A percentile compares a stretch with the other conserved stretches of the same genome.
These are phyloP conservation scores for Vanacampus margaritifer DNA, from an alignment of 2,113 vertebrate species.

Conservation along the genomic window DNA sequence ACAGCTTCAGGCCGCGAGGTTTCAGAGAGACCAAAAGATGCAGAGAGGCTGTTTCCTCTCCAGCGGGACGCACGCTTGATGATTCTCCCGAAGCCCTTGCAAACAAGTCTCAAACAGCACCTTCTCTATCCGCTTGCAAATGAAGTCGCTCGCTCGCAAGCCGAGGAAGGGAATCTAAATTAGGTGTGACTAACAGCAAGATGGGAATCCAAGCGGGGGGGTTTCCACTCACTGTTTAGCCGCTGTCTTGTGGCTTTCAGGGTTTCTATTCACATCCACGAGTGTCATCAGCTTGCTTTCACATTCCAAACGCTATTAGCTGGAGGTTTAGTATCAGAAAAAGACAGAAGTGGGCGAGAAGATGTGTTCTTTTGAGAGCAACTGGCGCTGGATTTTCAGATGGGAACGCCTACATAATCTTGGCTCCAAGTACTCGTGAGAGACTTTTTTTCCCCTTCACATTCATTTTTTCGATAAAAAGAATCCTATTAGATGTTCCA, in stretches of 20 bases:
- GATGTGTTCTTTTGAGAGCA: slow-evolving; percentile 4
- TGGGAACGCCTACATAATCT: not conserved
- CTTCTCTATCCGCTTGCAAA: slow-evolving; percentile 67
- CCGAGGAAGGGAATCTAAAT: slow-evolving; percentile 67
- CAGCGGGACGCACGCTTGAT: slow-evolving; percentile 44
- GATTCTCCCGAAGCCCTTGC: slow-evolving; percentile 47
- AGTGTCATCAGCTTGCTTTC: slow-evolving; percentile 54
- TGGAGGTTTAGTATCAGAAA: slow-evolving; percentile 25
- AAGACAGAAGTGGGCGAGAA: not conserved
- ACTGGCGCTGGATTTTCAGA: not conserved
- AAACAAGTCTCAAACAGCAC: slow-evolving; percentile 60
- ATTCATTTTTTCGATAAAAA: not conserved
- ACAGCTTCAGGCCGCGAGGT: slow-evolving; percentile 55
- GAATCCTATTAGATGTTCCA: not conserved
- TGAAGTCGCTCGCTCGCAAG: slow-evolving; percentile 40
- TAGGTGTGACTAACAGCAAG: slow-evolving; percentile 68
- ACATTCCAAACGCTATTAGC: slow-evolving; percentile 48
- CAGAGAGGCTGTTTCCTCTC: slow-evolving; percentile 47
- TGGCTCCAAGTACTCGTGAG: not conserved
- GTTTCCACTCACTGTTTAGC: slow-evolving; percentile 33
- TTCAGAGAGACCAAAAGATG: slow-evolving; percentile 39
- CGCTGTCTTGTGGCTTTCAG: slow-evolving; percentile 48
- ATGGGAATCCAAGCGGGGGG: slow-evolving; percentile 52
- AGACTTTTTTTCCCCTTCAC: not conserved
- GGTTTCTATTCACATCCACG: slow-evolving; percentile 62